Evolutionary conservation across 1,140 invertebrate species (phyloP), one percentile per base, ranked within the genome.

Genomic region (Drosophila micromelanica): DNA sequence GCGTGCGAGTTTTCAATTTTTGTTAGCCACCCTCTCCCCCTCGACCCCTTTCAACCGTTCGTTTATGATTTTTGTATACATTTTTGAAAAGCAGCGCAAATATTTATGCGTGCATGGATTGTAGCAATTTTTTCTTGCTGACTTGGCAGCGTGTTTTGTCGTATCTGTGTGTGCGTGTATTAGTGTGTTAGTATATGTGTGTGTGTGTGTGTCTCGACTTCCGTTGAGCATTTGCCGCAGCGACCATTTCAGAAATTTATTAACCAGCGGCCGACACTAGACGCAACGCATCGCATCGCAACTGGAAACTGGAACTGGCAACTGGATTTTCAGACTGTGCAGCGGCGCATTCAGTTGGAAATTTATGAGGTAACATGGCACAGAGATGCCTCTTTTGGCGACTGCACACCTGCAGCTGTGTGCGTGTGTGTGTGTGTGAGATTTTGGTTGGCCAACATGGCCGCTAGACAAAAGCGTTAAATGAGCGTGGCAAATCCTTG

Each of bases 401-500:
- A 54, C 69, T 79, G 73, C 77, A 85, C 81, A 68, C 52, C 69
- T 72, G 61, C 52, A 49, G 51, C 76, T 70, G 61, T 46, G 43
- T 45, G 5, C 45, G 12, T 37, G 8, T 38, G 30, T 42, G 12
- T 54, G 12, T 49, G 48, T 48, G 56, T 40, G 74, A 67, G 69
- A 76, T 84, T 84, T 70, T 77, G 80, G 76, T 71, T 85, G 79
- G 76, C 76, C 80, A 84, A 76, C 80, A 84, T 78, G 75, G 80
- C 76, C 76, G 67, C 76, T 64, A 78, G 81, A 85, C 80, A 85
- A 85, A 85, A 85, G 81, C 81, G 77, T 80, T 85, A 85, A 85
- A 85, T 85, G 81, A 85, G 81, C 81, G 78, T 85, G 81, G 81
- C 77, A 85, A 85, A 85, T 85, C 81, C 77, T 85, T 85, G 81